These are phyloP conservation scores for Drosophila ambigua DNA, from an alignment of 1,140 invertebrate species.

Conservation along the genomic window DNA sequence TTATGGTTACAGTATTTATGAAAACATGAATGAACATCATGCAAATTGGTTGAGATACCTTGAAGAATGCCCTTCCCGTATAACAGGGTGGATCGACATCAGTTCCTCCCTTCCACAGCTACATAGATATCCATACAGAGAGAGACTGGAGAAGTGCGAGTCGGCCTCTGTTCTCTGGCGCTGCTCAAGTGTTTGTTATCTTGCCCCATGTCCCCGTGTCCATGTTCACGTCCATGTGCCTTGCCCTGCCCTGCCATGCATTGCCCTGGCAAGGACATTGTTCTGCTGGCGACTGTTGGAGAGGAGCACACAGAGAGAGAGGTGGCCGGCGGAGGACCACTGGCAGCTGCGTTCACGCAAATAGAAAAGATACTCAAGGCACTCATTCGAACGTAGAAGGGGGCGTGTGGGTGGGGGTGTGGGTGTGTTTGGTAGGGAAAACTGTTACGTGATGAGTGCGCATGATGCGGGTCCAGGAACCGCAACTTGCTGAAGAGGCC, in stretches of 20 bases:
- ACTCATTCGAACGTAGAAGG: slow-evolving; percentile 58
- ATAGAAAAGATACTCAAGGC: slow-evolving; percentile 81
- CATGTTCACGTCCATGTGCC: slow-evolving; percentile 46
- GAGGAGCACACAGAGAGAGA: slow-evolving; percentile 25
- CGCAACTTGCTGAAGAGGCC: slow-evolving; percentile 17
- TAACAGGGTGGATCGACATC: no score
- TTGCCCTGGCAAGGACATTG: slow-evolving; percentile 48
- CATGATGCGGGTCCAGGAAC: slow-evolving; percentile 64
- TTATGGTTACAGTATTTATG: no score
- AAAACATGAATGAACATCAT: no score
- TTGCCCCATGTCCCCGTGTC: slow-evolving; percentile 26
- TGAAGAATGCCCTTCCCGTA: no score
- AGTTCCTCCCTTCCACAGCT: no score
- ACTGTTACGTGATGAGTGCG: slow-evolving; percentile 78
- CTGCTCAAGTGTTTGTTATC: slow-evolving; percentile 77
- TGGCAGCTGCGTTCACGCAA: slow-evolving; percentile 77
- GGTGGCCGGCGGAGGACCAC: slow-evolving; percentile 12
- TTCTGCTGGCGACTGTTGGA: slow-evolving; percentile 27
- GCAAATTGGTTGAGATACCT: no score
- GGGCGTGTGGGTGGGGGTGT: background rate
- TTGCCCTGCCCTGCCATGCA: slow-evolving; percentile 39
- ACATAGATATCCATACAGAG: background rate
- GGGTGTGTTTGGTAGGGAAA: slow-evolving; percentile 11
- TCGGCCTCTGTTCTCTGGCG: slow-evolving; percentile 37
- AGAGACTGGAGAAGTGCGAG: background rate